Conservation (phyloP, 1,140 invertebrate species). For the Chymomyza costata region DNA sequence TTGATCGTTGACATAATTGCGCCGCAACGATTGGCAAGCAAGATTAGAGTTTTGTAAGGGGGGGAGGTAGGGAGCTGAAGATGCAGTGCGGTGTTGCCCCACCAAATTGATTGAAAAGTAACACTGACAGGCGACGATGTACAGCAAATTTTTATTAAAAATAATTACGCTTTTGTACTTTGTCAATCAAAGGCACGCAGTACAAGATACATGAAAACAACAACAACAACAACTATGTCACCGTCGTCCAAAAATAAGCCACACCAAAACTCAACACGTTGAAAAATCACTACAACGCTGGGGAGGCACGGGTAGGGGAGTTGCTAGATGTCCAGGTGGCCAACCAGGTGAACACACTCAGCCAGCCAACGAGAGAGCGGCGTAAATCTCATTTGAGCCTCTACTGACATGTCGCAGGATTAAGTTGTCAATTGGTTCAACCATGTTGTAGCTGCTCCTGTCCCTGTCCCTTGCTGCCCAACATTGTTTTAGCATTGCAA, state of each 20-base stretch:
- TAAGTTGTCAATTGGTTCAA: constrained; percentile 65
- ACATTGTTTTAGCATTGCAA: constrained; percentile 45
- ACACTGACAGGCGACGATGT: constrained; percentile 34
- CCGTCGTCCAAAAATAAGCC: constrained; percentile 28
- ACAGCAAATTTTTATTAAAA: constrained; percentile 59
- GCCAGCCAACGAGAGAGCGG: constrained; percentile 24
- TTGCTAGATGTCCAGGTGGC: constrained; percentile 25
- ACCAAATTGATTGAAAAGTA: constrained; percentile 67
- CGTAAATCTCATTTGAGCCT: constrained; percentile 70
- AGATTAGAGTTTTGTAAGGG: constrained; percentile 1
- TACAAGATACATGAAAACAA: too few species aligned
- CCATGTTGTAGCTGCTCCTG: constrained; percentile 6
- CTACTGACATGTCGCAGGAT: constrained; percentile 70
- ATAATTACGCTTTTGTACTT: constrained; percentile 73
- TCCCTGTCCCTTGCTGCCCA: neutral
- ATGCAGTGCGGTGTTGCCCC: neutral
- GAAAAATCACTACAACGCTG: constrained; percentile 50
- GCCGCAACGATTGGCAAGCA: too few species aligned
- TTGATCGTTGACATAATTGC: constrained; percentile 63
- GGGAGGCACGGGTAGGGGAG: too few species aligned
- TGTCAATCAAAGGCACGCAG: constrained; percentile 70
- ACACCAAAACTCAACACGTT: constrained; percentile 20
- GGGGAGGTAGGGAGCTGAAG: neutral
- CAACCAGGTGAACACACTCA: too few species aligned
- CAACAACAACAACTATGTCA: too few species aligned